Evolutionary conservation across 2,797 vertebrate genomes (phyloP), one percentile per base, ranked within the genome.

Genomic region (Pangasius djambal): DNA sequence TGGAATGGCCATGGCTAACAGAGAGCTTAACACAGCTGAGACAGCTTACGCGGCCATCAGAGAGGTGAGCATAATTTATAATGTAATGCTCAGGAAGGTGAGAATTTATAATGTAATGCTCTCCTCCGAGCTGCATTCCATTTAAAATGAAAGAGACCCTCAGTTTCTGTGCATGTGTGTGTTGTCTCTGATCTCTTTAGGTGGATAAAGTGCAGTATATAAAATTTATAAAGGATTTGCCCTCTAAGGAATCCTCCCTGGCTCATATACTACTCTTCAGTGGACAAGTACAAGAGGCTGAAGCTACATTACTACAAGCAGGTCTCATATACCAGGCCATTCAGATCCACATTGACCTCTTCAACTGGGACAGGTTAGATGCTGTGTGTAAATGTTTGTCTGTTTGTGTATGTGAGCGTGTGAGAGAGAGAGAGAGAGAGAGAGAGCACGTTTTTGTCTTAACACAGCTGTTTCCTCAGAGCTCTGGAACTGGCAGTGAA

Each of bases 401-500:
- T 75, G 12, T 77, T 63, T 88, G 55, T 78, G 44, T 40, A 31
- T 84, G 65, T 81, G 69, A 83, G 55, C 72, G 52, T 52, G 31
- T 79, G n/a, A 5, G 40, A 48, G 69, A n/a, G 25, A 9, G 77
- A 22, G 6, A 57, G 28, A 22, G 55, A 22, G 25, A 31, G 28
- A 34, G 78, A 4, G 81, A 28, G 18, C 6, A 13, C 6, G 59
- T 77, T 75, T 79, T 52, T 52, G 28, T 57, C 83, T 48, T 88
- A 69, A 88, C 22, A 70, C 55, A 92, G 72, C 86, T 96, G 90
- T 90, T 28, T 95, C 93, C 91, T 22, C 93, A 99, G 98, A 93
- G 99, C 99, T 37, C 94, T 99, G 92, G 98, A 99, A 52, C 94
- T 99, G 92, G 98, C 99, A 81, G 97, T 99, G 91, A 99, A 99